phyloP scores from a whole-genome alignment of 2,797 vertebrate genomes.

The Knipowitschia caucasica region DNA sequence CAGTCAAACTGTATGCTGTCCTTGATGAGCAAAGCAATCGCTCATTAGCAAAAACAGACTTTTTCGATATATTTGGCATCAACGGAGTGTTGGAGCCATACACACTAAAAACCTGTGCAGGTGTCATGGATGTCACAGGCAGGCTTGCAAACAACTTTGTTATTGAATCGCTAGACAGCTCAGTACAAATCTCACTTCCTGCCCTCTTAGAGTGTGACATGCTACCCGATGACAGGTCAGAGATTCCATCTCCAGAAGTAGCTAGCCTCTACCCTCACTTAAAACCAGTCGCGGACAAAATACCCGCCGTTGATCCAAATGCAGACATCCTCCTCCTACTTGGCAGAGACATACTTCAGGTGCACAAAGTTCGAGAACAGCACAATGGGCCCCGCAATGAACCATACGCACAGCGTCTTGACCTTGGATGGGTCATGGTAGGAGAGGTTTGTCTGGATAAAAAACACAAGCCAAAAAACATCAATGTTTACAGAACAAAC shows the following conservation, averaged over 20 bases:
- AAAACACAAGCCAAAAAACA: no score
- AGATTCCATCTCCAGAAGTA: no score
- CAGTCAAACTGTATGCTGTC: constrained; percentile 8
- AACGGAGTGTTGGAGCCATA: background rate
- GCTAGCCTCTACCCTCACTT: background rate
- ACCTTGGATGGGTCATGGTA: no score
- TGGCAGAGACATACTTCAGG: background rate
- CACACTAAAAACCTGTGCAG: constrained; percentile 1
- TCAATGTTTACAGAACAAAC: no score
- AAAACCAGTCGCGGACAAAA: background rate
- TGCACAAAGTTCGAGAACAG: background rate
- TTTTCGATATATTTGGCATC: background rate
- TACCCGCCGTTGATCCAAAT: background rate
- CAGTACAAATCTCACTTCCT: background rate
- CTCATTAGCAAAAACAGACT: background rate
- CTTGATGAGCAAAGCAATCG: background rate
- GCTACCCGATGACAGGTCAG: no score
- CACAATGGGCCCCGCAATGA: background rate
- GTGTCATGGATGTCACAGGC: background rate
- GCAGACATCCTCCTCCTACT: background rate
- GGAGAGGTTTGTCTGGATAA: no score
- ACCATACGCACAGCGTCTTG: no score
- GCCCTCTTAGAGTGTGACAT: background rate
- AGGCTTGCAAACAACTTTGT: background rate
- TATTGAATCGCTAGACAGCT: background rate